These are phyloP conservation scores for Pipistrellus pygmaeus DNA, from an alignment of 2,797 vertebrate genomes.

Conservation along the genomic window DNA sequence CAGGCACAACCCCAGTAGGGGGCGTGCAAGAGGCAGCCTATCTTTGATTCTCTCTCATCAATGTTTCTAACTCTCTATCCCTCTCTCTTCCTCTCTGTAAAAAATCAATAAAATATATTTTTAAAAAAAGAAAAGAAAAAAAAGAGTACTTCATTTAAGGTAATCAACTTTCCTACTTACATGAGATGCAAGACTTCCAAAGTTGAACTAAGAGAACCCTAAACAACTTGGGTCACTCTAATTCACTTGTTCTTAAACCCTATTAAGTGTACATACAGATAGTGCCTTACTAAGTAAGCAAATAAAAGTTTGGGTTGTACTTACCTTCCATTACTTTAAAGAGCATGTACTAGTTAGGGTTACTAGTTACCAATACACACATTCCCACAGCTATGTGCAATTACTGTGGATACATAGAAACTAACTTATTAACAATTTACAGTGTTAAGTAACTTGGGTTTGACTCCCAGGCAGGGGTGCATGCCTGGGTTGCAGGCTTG, in stretches of 20 bases:
- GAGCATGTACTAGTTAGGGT: neutral
- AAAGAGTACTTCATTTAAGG: neutral
- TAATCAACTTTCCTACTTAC: neutral
- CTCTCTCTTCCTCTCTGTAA: too few species aligned
- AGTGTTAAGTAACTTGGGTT: neutral
- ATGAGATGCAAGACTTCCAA: neutral
- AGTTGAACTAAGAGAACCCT: neutral
- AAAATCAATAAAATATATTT: too few species aligned
- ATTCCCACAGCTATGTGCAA: neutral
- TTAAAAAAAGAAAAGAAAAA: too few species aligned
- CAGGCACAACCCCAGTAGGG: too few species aligned
- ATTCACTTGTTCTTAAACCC: neutral
- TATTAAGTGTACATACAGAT: neutral
- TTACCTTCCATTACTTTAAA: neutral
- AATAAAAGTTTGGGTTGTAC: neutral
- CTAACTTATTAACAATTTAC: neutral
- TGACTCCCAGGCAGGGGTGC: neutral
- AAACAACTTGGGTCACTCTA: neutral
- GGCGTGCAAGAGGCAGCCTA: too few species aligned
- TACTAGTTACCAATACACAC: too few species aligned
- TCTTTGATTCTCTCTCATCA: too few species aligned
- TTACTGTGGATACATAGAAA: neutral
- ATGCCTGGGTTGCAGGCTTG: neutral
- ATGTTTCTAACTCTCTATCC: too few species aligned
- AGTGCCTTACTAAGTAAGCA: constrained; percentile 8